phyloP scores from a whole-genome alignment of 2,113 vertebrate species.

The Tachycineta bicolor region DNA sequence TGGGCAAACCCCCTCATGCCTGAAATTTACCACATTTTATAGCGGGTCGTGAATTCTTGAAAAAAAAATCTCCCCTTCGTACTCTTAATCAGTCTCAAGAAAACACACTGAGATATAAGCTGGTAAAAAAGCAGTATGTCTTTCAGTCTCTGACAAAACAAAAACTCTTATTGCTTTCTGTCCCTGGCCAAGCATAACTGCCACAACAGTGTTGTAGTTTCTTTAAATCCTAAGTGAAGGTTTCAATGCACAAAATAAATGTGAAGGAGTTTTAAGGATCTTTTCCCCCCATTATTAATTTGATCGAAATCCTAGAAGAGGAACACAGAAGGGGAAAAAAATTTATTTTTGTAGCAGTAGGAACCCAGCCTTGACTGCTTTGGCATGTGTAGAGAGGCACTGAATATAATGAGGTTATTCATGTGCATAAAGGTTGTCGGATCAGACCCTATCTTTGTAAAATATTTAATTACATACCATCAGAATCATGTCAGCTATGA shows the following conservation, averaged over 20 bases:
- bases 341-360: conserved; percentile 10
- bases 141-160: conserved; percentile 29
- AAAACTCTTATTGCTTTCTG: conserved; percentile 1
- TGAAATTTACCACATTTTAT: background rate
- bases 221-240: background rate
- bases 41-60: background rate
- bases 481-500: conserved; percentile 47
- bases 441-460: conserved; percentile 51
- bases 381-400: conserved; percentile 1
- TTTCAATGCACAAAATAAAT: background rate
- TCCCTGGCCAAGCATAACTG: background rate
- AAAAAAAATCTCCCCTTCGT: conserved; percentile 45
- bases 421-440: background rate
- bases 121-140: conserved; percentile 22
- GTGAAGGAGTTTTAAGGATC: background rate
- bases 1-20: background rate
- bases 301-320: background rate
- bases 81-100: conserved; percentile 53
- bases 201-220: background rate
- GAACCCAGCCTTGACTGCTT: background rate
- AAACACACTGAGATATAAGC: conserved; percentile 9
- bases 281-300: background rate
- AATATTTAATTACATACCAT: conserved; percentile 57
- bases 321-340: background rate
- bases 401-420: conserved; percentile 19